Conservation (phyloP, 2,888 invertebrate species). For the Epsilonema sp. region DNA sequence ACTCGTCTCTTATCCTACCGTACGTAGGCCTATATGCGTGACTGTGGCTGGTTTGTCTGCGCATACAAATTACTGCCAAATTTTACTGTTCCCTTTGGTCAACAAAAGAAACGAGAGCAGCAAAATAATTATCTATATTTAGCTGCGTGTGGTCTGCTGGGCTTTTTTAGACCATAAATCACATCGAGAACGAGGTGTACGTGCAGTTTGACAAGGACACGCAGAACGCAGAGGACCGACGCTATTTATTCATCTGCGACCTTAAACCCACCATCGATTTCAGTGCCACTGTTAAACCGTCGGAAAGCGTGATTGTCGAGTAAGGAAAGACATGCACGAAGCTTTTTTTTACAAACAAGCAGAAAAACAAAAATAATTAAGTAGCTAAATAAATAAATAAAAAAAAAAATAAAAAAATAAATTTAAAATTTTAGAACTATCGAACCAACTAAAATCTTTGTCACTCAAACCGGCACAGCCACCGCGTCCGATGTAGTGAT, state of each 20-base stretch:
- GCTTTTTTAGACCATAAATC: slow-evolving; percentile 20
- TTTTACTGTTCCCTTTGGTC: too few relatives aligned
- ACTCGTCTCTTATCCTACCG: too few relatives aligned
- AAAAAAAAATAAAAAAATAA: background rate
- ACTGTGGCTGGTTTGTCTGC: too few relatives aligned
- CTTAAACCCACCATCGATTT: slow-evolving; percentile 5
- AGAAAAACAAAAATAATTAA: background rate
- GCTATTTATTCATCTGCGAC: slow-evolving; percentile 25
- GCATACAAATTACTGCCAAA: too few relatives aligned
- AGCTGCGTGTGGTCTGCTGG: too few relatives aligned
- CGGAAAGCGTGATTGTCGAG: slow-evolving; percentile 8
- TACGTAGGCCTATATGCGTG: too few relatives aligned
- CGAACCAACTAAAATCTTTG: slow-evolving; percentile 10
- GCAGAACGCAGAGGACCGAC: slow-evolving; percentile 20
- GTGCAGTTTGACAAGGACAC: slow-evolving; percentile 27
- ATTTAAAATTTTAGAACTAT: slow-evolving; percentile 2
- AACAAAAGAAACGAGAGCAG: too few relatives aligned
- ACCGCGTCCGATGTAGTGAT: slow-evolving; percentile 14
- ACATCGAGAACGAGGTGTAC: slow-evolving; percentile 25
- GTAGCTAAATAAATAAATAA: background rate
- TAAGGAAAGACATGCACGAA: slow-evolving; percentile 2
- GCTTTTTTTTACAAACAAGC: background rate
- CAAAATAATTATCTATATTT: too few relatives aligned
- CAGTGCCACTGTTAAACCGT: slow-evolving; percentile 6
- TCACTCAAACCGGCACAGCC: slow-evolving; percentile 9